A percentile compares a stretch with the other conserved stretches of the same genome.
Evolutionary conservation across 2,797 vertebrate species (phyloP).

Genomic region (Sebastes ruberrimus): DNA sequence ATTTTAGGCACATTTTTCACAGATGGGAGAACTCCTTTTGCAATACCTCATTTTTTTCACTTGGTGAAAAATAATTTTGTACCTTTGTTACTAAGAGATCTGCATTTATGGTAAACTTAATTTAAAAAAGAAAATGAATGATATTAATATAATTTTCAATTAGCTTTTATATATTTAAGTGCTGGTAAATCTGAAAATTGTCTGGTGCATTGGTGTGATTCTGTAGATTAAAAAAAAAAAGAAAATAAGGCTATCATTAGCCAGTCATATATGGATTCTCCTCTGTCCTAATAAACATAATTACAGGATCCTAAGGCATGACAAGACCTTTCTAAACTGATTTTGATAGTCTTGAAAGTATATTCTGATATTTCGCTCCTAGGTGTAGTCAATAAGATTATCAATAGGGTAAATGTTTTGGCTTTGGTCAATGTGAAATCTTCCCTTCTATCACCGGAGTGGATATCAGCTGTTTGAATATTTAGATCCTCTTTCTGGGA

Average conservation of each 20-base stretch:
- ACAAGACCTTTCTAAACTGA: constrained; percentile 82
- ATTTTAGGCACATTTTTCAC: constrained; percentile 99
- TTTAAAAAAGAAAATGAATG: constrained; percentile 94
- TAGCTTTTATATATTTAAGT: constrained; percentile 99
- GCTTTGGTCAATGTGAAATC: constrained; percentile 95
- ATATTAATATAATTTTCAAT: constrained; percentile 99
- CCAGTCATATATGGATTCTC: constrained; percentile 91
- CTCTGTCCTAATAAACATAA: constrained; percentile 80
- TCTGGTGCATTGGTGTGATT: constrained; percentile 95
- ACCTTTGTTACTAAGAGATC: constrained; percentile 99
- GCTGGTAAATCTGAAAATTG: constrained; percentile 95
- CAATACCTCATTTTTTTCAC: constrained; percentile 99
- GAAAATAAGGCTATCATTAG: constrained; percentile 88
- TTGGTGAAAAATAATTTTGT: constrained; percentile 99
- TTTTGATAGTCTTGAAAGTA: constrained; percentile 85
- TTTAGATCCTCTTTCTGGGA: constrained; percentile 90
- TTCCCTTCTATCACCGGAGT: constrained; percentile 96
- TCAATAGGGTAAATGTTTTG: constrained; percentile 79
- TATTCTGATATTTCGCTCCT: constrained; percentile 82
- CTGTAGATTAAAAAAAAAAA: constrained; percentile 90
- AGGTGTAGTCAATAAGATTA: constrained; percentile 78
- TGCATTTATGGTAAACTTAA: constrained; percentile 98
- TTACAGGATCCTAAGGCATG: constrained; percentile 84
- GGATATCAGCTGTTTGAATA: constrained; percentile 94
- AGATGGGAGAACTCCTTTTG: constrained; percentile 99